phyloP scores from a whole-genome alignment of 2,888 invertebrate species.

The Ennomos quercinarius region DNA sequence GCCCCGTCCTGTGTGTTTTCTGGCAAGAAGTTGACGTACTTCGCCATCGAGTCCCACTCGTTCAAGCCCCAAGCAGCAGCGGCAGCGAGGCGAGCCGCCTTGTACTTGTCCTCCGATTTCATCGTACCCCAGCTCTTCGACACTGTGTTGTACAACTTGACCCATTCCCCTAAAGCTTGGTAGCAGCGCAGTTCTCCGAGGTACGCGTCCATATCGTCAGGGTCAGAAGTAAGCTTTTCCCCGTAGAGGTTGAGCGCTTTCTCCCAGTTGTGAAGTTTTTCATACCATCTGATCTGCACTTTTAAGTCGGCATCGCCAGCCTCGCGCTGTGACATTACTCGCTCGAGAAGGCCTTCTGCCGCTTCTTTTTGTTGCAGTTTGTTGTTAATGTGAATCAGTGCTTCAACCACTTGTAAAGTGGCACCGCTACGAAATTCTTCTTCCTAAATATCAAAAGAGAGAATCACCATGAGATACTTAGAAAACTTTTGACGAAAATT shows the following conservation, averaged over 20 bases:
- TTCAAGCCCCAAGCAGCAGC: slow-evolving; percentile 98
- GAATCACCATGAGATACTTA: no score
- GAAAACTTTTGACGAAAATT: no score
- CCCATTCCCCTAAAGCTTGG: slow-evolving; percentile 99
- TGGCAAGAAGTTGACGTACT: slow-evolving; percentile 95
- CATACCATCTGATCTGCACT: slow-evolving; percentile 96
- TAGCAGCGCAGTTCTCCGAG: slow-evolving; percentile 97
- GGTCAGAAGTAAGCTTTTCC: slow-evolving; percentile 88
- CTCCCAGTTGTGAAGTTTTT: slow-evolving; percentile 99
- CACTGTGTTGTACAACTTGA: slow-evolving; percentile 92
- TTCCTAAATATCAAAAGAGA: slow-evolving; percentile 80
- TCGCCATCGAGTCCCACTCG: slow-evolving; percentile 97
- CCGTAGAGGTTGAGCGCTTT: slow-evolving; percentile 96
- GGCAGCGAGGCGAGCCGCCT: slow-evolving; percentile 95
- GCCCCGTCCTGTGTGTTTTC: slow-evolving; percentile 98
- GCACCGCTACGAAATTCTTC: slow-evolving; percentile 95
- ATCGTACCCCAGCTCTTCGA: slow-evolving; percentile 92
- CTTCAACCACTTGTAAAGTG: slow-evolving; percentile 95
- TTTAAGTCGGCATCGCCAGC: slow-evolving; percentile 86
- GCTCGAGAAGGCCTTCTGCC: slow-evolving; percentile 96
- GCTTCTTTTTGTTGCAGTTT: slow-evolving; percentile 99
- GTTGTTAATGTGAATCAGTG: slow-evolving; percentile 98
- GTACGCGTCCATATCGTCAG: slow-evolving; percentile 91
- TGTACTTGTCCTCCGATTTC: slow-evolving; percentile 81
- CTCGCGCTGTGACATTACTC: slow-evolving; percentile 93